Base-by-base conservation (phyloP, 2,797 vertebrate species). In the Mormyrus hasselquistii region DNA sequence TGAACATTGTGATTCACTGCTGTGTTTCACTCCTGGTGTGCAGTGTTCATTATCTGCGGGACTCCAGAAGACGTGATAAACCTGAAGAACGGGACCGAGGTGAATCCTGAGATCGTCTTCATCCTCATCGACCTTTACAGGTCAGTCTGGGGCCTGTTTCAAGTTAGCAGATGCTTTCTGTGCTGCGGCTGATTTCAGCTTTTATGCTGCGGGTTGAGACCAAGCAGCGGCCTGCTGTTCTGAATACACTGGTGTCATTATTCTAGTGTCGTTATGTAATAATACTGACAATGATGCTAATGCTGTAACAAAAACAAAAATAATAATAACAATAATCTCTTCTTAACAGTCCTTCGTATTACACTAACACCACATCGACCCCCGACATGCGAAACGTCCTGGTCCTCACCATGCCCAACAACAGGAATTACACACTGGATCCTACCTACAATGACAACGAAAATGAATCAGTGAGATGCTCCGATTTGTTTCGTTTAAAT, bases 41-140 rank as follows among this genome's bases (percentile, higher is more conserved):
- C 88, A 99, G 98, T 99, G 93, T 95, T 99, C 91, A 94, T 99
- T 90, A 87, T 96, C 69, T 99, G 98, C 90, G 98, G 97, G 41
- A 92, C 91, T 1, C 93, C 93, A n/a, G 55, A 88, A 0, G 95
- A 95, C 0, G 0, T 98, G 10, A 0, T 57, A 3, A 0, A 2
- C 6, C 91, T 97, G 73, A 95, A 95, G 85, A 91, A 29, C 0
- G 89, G n/a, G 0, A 87, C 0, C 0, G 29, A 4, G 0, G 89
- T 96, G 88, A 89, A 94, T 86, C 73, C 93, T 6, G 95, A 98
- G 53, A 94, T 95, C 19, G 89, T 98, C 86, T 96, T 99, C 92
- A 94, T 99, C 91, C 96, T 99, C 62, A 91, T 99, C n/a, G 98
- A 99, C 92, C 92, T 99, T 88, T 98, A 97, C 95, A 98, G 96